These are phyloP conservation scores for Yasuhikotakia modesta DNA, from an alignment of 2,797 vertebrate genomes.

Conservation along the genomic window DNA sequence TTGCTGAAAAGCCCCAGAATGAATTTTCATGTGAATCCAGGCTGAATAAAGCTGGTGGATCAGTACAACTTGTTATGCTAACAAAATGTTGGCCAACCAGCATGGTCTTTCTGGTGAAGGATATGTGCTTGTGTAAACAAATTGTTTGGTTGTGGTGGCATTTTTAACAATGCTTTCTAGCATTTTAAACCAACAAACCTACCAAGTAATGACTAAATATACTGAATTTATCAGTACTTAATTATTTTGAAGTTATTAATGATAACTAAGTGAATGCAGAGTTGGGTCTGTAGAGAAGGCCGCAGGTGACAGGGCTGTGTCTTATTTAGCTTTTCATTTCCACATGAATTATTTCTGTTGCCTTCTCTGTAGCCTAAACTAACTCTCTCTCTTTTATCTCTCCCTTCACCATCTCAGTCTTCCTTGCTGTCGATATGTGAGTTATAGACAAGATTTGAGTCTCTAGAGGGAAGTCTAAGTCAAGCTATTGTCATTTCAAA, in stretches of 20 bases:
- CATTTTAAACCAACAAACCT: no score
- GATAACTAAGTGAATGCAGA: conserved; percentile 2
- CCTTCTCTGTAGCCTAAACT: conserved; percentile 23
- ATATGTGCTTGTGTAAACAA: no score
- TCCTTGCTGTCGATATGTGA: conserved; percentile 55
- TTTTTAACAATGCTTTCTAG: no score
- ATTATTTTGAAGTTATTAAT: conserved; percentile 3
- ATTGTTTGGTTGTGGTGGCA: no score
- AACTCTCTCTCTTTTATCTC: conserved; percentile 26
- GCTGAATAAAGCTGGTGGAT: no score
- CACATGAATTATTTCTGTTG: conserved; percentile 67
- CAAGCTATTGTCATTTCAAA: conserved; percentile 83
- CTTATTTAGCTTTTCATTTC: conserved; percentile 72
- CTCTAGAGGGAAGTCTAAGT: conserved; percentile 77
- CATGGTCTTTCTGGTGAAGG: no score
- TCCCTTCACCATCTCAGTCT: conserved; percentile 55
- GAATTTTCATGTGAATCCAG: no score
- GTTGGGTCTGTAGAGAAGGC: conserved; percentile 47
- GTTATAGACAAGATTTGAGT: conserved; percentile 76
- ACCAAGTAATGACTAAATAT: no score
- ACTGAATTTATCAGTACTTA: no score
- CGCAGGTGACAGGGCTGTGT: conserved; percentile 77
- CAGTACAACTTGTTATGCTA: no score
- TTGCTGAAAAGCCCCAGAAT: no score
- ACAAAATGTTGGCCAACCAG: no score